Conservation (phyloP, 2,888 invertebrate genomes). For the Arge pagana region DNA sequence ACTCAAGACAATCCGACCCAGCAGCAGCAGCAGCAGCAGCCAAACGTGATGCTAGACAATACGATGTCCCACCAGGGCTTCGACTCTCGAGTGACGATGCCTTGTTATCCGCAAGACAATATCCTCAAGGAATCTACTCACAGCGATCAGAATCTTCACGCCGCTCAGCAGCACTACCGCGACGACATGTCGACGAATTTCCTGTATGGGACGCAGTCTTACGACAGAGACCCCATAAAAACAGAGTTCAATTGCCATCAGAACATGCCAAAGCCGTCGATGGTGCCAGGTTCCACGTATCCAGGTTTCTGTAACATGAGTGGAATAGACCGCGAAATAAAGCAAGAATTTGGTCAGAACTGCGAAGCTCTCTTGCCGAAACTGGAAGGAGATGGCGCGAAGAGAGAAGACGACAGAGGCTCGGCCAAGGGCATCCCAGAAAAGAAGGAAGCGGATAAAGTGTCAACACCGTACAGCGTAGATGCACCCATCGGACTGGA, state of each 20-base stretch:
- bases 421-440: conserved; percentile 37
- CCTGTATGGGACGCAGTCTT: conserved; percentile 34
- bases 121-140: conserved; percentile 35
- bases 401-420: conserved; percentile 39
- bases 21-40: conserved; percentile 32
- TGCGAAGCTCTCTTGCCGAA: conserved; percentile 43
- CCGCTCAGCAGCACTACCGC: conserved; percentile 33
- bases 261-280: conserved; percentile 33
- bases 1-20: conserved; percentile 36
- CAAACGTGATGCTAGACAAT: conserved; percentile 40
- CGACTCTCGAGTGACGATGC: conserved; percentile 40
- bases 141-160: conserved; percentile 32
- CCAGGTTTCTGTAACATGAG: conserved; percentile 31
- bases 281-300: conserved; percentile 35
- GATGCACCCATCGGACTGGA: conserved; percentile 49
- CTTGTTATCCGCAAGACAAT: conserved; percentile 39
- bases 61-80: conserved; percentile 42
- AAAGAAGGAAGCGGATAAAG: conserved; percentile 42
- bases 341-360: conserved; percentile 40
- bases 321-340: conserved; percentile 35
- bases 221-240: conserved; percentile 41
- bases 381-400: conserved; percentile 31
- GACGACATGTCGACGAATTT: conserved; percentile 40
- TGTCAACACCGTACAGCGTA: conserved; percentile 49
- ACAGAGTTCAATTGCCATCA: conserved; percentile 40